phyloP scores from a whole-genome alignment of 2,888 invertebrate species.

The Xiphydria camelus region DNA sequence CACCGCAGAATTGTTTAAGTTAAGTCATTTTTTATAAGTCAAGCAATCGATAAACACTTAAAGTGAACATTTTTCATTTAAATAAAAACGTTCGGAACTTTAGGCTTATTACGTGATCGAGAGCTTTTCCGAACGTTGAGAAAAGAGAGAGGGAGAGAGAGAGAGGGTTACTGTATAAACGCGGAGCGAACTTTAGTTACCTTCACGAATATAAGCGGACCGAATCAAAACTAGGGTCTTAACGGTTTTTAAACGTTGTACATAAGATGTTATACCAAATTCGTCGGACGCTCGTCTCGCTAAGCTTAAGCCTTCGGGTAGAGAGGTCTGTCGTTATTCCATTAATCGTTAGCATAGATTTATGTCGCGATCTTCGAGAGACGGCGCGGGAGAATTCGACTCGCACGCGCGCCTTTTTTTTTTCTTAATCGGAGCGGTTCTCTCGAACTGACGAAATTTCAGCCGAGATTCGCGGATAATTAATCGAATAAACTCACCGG shows the following conservation, averaged over 20 bases:
- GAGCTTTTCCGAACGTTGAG: too few relatives aligned
- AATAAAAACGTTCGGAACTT: too few relatives aligned
- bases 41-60: too few relatives aligned
- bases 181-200: slow-evolving; percentile 4
- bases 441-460: slow-evolving; percentile 2
- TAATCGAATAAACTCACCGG: slow-evolving; percentile 65
- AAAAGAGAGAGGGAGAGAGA: slow-evolving; percentile 1
- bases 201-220: slow-evolving; percentile 18
- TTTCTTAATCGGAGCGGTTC: not conserved
- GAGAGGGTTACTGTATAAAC: not conserved
- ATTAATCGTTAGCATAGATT: slow-evolving; percentile 21
- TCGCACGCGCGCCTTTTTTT: too few relatives aligned
- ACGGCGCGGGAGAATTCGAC: too few relatives aligned
- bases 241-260: slow-evolving; percentile 26
- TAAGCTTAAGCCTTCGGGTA: slow-evolving; percentile 27
- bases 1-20: too few relatives aligned
- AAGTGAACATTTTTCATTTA: too few relatives aligned
- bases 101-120: too few relatives aligned
- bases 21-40: too few relatives aligned
- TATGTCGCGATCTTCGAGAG: not conserved
- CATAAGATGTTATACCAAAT: slow-evolving; percentile 46
- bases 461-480: too few relatives aligned
- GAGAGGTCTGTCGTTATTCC: slow-evolving; percentile 32
- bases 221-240: slow-evolving; percentile 29
- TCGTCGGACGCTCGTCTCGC: slow-evolving; percentile 34